Evolutionary conservation across 2,888 invertebrate genomes (phyloP), one percentile per base, ranked within the genome.

Genomic region (Blera fallax): DNA sequence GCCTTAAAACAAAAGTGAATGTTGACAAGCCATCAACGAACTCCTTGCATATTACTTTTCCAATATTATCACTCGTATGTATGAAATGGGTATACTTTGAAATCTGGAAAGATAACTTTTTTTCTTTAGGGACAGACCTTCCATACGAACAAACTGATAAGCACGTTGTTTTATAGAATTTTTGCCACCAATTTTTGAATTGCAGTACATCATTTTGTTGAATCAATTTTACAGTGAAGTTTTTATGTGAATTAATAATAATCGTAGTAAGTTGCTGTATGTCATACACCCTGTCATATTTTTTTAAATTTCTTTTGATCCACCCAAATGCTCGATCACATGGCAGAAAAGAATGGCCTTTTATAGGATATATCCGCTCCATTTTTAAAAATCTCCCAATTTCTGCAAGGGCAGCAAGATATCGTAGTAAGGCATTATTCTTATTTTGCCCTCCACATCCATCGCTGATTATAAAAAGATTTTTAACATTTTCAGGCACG

Each of bases 151-250:
- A 54, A 54, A 24, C 6, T 52, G 27, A 27, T 52, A 67, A 54
- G 37, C 67, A 67, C 3, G 52, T 37, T 40, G 37, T 67, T 67
- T 69, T 54, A 29, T 54, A 54, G 18, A 69, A 69, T 54, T 69
- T 56, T 10, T 54, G 54, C 29, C 54, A 69, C 69, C 69, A 69
- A 43, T 56, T 69, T 54, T 69, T 54, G 29, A 56, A 70, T 70
- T 48, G 56, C 56, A 58, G 56, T 48, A 69, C 69, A 69, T 69
- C 29, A 69, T 56, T 54, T 56, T 34, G 45, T 29, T 54, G 54
- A 54, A 54, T 32, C 16, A 32, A 54, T 54, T 54, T 54, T 5
- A 54, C 29, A 32, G 29, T 54, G 32, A 29, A 54, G 10, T 16
- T 54, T 16, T 56, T 56, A 37, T 65, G 34, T 50, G 50, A 65